phyloP scores from a whole-genome alignment of 2,888 invertebrate genomes.

The Chouioia cunea region DNA sequence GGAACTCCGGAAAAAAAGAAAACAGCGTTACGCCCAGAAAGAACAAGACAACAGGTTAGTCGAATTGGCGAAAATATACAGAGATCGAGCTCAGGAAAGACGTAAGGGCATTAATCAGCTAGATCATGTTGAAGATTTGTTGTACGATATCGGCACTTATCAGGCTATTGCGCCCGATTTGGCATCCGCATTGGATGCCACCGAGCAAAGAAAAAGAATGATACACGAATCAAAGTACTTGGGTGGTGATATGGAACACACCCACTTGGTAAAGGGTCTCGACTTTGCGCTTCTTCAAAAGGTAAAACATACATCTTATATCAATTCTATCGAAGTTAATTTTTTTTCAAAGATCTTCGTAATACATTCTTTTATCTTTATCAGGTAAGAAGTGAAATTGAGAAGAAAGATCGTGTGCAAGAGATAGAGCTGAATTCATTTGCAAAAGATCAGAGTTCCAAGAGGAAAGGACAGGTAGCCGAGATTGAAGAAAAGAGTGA shows the following conservation, averaged over 20 bases:
- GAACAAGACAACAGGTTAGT: slow-evolving; percentile 96
- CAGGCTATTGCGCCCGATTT: slow-evolving; percentile 96
- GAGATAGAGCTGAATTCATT: slow-evolving; percentile 85
- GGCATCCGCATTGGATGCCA: slow-evolving; percentile 93
- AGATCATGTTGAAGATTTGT: slow-evolving; percentile 86
- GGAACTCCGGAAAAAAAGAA: slow-evolving; percentile 91
- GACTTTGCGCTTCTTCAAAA: slow-evolving; percentile 94
- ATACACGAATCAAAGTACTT: slow-evolving; percentile 99
- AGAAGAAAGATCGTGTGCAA: slow-evolving; percentile 81
- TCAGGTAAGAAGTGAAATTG: slow-evolving; percentile 84
- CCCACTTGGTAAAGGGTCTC: slow-evolving; percentile 98
- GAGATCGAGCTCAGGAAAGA: slow-evolving; percentile 91
- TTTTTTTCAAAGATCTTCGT: no score
- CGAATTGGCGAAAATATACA: slow-evolving; percentile 92
- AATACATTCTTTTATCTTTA: slow-evolving; percentile 57
- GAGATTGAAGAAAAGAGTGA: slow-evolving; percentile 73
- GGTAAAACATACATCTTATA: slow-evolving; percentile 69
- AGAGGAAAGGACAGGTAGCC: slow-evolving; percentile 68
- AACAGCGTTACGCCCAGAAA: slow-evolving; percentile 93
- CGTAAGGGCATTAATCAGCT: slow-evolving; percentile 86
- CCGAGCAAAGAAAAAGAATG: slow-evolving; percentile 93
- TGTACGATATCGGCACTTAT: slow-evolving; percentile 88
- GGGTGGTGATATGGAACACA: slow-evolving; percentile 99
- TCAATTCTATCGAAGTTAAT: neutral
- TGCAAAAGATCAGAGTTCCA: slow-evolving; percentile 74